Evolutionary conservation across 2,888 invertebrate genomes (phyloP).

Genomic region (Harpalus rufipes): DNA sequence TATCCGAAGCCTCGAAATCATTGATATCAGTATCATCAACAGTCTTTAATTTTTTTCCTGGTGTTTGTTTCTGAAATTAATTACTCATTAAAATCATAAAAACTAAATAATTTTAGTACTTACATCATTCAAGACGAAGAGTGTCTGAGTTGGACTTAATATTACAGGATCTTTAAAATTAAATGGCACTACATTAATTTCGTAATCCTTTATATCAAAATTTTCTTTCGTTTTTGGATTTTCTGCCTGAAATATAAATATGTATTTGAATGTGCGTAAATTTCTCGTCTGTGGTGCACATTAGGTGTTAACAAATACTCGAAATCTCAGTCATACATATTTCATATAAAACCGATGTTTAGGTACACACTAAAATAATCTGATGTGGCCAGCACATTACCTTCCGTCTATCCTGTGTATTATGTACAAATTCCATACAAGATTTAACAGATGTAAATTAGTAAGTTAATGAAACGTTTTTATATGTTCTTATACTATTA

Average conservation of each 20-base stretch:
- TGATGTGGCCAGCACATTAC: too few species aligned
- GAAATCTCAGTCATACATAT: too few species aligned
- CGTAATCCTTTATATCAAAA: slow-evolving; percentile 74
- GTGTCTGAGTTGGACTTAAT: slow-evolving; percentile 76
- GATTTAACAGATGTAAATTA: too few species aligned
- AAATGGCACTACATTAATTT: slow-evolving; percentile 77
- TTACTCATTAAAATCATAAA: not conserved
- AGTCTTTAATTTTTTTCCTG: not conserved
- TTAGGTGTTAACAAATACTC: too few species aligned
- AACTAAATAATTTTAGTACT: slow-evolving; percentile 38
- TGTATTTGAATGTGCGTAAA: too few species aligned
- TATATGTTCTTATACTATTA: too few species aligned
- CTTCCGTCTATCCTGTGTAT: too few species aligned
- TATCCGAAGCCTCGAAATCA: slow-evolving; percentile 53
- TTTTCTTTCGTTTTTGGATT: slow-evolving; percentile 79
- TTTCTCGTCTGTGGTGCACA: too few species aligned
- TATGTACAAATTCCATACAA: too few species aligned
- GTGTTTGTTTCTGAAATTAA: slow-evolving; percentile 30
- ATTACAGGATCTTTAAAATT: slow-evolving; percentile 81
- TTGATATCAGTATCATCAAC: slow-evolving; percentile 1
- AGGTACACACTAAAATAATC: too few species aligned
- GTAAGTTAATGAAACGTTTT: too few species aligned
- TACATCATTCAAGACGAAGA: slow-evolving; percentile 57
- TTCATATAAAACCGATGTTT: too few species aligned
- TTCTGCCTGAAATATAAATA: slow-evolving; percentile 76